Percentiles rank a stretch among this genome's conserved stretches.
These are phyloP conservation scores for Sebastes cheni DNA, from an alignment of 2,797 vertebrate genomes.

Conservation along the genomic window DNA sequence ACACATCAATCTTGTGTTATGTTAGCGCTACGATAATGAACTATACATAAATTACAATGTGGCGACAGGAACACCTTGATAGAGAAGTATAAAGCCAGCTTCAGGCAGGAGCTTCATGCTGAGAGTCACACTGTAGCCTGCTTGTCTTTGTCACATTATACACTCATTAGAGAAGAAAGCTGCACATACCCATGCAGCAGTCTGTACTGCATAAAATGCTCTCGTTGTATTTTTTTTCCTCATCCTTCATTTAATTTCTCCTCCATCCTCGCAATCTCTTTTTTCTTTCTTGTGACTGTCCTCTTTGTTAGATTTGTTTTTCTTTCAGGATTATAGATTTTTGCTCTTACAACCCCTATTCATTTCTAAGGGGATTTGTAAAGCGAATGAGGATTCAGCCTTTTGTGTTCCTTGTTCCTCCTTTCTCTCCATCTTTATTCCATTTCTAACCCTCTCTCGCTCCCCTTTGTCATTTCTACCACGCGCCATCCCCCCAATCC, in stretches of 20 bases:
- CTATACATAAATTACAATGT: conserved; percentile 4
- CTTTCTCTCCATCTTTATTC: conserved; percentile 32
- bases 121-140: conserved; percentile 24
- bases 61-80: conserved; percentile 11
- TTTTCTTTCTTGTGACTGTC: conserved; percentile 9
- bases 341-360: conserved; percentile 29
- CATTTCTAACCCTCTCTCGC: conserved; percentile 26
- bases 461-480: conserved; percentile 37
- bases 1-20: background rate
- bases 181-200: background rate
- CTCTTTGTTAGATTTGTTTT: conserved; percentile 53
- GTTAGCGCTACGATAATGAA: background rate
- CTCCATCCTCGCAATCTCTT: background rate
- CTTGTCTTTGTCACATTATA: conserved; percentile 48
- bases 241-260: conserved; percentile 11
- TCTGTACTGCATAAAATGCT: background rate
- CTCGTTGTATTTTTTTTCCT: conserved; percentile 22
- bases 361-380: conserved; percentile 57
- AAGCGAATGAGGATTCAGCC: conserved; percentile 48
- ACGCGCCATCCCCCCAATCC: conserved; percentile 6
- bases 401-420: conserved; percentile 36
- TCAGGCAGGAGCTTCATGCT: conserved; percentile 3
- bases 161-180: conserved; percentile 32
- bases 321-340: conserved; percentile 53
- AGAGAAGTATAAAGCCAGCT: conserved; percentile 15